Evolutionary conservation across 1,140 invertebrate species (phyloP).

Genomic region (Pseudomyrmex concolor): DNA sequence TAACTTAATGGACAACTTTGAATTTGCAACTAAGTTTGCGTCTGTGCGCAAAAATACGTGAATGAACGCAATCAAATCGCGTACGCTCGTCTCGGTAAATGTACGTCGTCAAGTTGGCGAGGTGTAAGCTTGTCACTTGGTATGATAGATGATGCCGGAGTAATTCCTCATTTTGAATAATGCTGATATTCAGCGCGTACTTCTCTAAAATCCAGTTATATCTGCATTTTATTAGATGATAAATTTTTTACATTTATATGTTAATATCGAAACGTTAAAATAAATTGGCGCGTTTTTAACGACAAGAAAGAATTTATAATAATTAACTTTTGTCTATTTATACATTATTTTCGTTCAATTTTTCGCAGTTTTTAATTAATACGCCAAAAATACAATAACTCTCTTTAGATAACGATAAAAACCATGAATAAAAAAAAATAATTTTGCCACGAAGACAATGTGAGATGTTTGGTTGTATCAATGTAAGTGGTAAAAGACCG

Average conservation of each 20-base stretch:
- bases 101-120: constrained; percentile 29
- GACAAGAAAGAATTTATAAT: not conserved
- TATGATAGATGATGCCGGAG: constrained; percentile 37
- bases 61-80: constrained; percentile 52
- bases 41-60: constrained; percentile 33
- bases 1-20: constrained; percentile 30
- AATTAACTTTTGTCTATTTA: not conserved
- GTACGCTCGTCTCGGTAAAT: constrained; percentile 15
- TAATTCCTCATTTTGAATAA: constrained; percentile 32
- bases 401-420: not conserved
- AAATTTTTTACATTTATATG: not conserved
- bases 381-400: not conserved
- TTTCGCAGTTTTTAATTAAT: not conserved
- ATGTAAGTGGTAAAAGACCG: not conserved
- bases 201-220: not conserved
- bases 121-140: constrained; percentile 28
- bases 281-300: not conserved
- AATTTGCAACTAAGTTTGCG: constrained; percentile 36
- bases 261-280: not conserved
- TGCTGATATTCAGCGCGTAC: not conserved
- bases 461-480: too few relatives aligned
- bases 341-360: not conserved
- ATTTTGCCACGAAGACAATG: not conserved
- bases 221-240: not conserved
- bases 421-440: not conserved